phyloP scores from a whole-genome alignment of 2,113 vertebrate genomes.

The Sceloporus tristichus region DNA sequence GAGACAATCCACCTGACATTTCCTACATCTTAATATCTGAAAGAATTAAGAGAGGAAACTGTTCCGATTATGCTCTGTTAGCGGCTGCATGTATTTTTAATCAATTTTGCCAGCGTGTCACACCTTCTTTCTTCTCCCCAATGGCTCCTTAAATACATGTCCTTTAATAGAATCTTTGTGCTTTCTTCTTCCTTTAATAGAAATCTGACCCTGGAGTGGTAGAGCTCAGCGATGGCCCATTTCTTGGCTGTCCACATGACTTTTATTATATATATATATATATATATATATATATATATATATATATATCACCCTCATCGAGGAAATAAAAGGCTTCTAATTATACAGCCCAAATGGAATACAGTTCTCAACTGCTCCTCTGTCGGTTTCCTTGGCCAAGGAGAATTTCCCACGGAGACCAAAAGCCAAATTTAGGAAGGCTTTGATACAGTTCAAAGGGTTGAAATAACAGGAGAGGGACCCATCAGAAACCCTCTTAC shows the following conservation, averaged over 20 bases:
- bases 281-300: not conserved
- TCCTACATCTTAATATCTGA: conserved; percentile 48
- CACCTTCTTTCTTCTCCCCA: conserved; percentile 44
- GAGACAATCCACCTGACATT: conserved; percentile 45
- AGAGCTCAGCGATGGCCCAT: conserved; percentile 34
- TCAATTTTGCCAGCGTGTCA: conserved; percentile 57
- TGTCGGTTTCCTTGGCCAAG: conserved; percentile 58
- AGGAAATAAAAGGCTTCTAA: conserved; percentile 66
- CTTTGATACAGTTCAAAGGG: conserved; percentile 64
- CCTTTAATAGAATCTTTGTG: conserved; percentile 52
- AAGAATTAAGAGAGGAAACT: conserved; percentile 57
- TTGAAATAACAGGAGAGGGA: conserved; percentile 36
- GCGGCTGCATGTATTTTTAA: conserved; percentile 70
- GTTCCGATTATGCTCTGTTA: conserved; percentile 58
- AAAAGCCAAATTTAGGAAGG: conserved; percentile 56
- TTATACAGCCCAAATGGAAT: conserved; percentile 65
- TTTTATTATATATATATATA: no score
- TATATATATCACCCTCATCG: conserved; percentile 46
- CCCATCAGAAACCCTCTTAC: conserved; percentile 23
- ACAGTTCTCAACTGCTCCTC: conserved; percentile 37
- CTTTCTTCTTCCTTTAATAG: conserved; percentile 57
- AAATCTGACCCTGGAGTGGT: conserved; percentile 46
- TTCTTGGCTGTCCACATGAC: conserved; percentile 45
- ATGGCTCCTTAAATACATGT: conserved; percentile 48
- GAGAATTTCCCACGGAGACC: not conserved